Conservation (phyloP, 2,797 vertebrate species). For the Aeoliscus strigatus region DNA sequence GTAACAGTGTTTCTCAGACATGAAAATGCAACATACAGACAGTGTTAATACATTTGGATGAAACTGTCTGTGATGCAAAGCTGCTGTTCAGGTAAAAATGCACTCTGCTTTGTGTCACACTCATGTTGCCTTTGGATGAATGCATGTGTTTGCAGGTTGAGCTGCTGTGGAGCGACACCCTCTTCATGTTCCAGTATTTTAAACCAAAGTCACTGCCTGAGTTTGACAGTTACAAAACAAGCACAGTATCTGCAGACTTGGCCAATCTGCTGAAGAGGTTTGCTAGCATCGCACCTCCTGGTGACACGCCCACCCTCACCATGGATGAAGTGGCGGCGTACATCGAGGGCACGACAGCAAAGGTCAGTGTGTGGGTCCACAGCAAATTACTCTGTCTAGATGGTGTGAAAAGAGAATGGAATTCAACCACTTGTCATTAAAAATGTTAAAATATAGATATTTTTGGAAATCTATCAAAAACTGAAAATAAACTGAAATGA, state of each 20-base stretch:
- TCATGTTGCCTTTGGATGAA: constrained; percentile 1
- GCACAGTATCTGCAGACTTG: constrained; percentile 94
- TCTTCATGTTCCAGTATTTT: constrained; percentile 97
- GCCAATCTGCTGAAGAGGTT: constrained; percentile 93
- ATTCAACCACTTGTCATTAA: too few relatives aligned
- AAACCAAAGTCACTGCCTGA: constrained; percentile 96
- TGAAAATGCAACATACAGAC: too few relatives aligned
- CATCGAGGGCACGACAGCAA: constrained; percentile 82
- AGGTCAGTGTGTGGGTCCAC: constrained; percentile 71
- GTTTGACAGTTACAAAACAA: constrained; percentile 98
- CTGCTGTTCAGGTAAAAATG: constrained; percentile 7
- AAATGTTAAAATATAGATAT: too few relatives aligned
- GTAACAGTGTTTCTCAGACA: too few relatives aligned
- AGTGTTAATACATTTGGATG: constrained; percentile 34
- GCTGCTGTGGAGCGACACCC: constrained; percentile 86
- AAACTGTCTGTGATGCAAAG: constrained; percentile 7
- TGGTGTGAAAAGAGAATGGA: too few relatives aligned
- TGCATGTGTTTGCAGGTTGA: constrained; percentile 81
- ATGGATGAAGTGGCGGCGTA: constrained; percentile 89
- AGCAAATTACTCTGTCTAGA: too few relatives aligned
- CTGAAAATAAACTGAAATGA: too few relatives aligned
- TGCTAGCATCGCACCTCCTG: constrained; percentile 81
- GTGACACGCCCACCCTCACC: constrained; percentile 81
- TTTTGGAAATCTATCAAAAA: too few relatives aligned
- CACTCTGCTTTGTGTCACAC: constrained; percentile 11